phyloP scores from a whole-genome alignment of 2,888 invertebrate genomes.

The Nymphalis c-album region DNA sequence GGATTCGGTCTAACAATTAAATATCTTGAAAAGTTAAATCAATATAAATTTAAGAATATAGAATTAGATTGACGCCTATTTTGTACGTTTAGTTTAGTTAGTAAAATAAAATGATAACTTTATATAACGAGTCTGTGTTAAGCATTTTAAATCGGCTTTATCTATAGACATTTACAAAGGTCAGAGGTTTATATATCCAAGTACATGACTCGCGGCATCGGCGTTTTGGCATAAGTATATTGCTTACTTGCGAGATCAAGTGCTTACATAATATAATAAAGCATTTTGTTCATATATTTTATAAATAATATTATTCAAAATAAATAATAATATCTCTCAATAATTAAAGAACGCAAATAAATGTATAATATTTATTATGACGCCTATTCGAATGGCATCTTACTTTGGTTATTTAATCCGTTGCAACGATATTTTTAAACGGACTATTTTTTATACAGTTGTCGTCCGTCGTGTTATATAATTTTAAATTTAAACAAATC shows the following conservation, averaged over 20 bases:
- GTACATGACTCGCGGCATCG: background rate
- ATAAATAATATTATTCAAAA: background rate
- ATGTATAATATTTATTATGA: too few relatives aligned
- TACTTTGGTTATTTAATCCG: too few relatives aligned
- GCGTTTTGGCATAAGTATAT: background rate
- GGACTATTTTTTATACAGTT: too few relatives aligned
- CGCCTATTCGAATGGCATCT: too few relatives aligned
- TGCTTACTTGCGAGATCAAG: conserved; percentile 8
- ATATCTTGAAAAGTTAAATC: conserved; percentile 4
- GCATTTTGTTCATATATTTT: background rate
- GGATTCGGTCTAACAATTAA: conserved; percentile 16
- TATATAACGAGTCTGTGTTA: background rate
- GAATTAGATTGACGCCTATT: conserved; percentile 17
- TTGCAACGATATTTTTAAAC: too few relatives aligned
- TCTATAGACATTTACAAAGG: background rate
- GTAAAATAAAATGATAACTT: background rate
- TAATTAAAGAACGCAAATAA: background rate
- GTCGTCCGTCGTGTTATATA: too few relatives aligned
- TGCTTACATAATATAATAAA: background rate
- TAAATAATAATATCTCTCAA: conserved; percentile 1
- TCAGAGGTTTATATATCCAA: too few relatives aligned
- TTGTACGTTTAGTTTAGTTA: conserved; percentile 30
- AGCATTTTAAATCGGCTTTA: background rate
- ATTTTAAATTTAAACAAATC: background rate
- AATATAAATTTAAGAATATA: conserved; percentile 5